A percentile compares a stretch with the other conserved stretches of the same genome.
Evolutionary conservation across 2,888 invertebrate species (phyloP).

Genomic region (Rhaphigaster nebulosa): DNA sequence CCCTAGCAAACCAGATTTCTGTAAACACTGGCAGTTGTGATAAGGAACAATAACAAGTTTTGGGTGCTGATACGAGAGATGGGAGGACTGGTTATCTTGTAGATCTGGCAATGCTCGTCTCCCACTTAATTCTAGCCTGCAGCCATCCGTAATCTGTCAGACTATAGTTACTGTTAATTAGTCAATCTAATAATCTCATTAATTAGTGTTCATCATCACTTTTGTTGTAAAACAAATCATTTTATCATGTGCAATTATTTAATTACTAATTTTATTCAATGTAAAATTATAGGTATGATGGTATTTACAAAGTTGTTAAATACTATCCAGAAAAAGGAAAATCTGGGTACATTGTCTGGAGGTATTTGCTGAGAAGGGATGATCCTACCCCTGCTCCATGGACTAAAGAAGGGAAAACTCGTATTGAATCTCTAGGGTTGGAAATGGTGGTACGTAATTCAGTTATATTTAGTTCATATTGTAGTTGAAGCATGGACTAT

Average conservation of each 20-base stretch:
- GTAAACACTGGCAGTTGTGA: too few relatives aligned
- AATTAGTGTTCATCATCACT: neutral
- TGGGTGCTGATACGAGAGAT: too few relatives aligned
- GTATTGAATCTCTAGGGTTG: constrained; percentile 69
- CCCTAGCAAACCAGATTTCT: too few relatives aligned
- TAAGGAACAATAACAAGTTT: too few relatives aligned
- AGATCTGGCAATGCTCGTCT: too few relatives aligned
- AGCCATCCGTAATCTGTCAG: too few relatives aligned
- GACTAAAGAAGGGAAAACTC: constrained; percentile 78
- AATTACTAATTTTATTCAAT: neutral
- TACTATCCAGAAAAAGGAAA: constrained; percentile 84
- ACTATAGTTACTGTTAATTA: too few relatives aligned
- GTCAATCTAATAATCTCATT: too few relatives aligned
- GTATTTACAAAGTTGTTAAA: constrained; percentile 88
- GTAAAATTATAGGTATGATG: constrained; percentile 78
- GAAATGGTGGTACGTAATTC: constrained; percentile 69
- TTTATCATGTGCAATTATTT: neutral
- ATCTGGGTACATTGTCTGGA: constrained; percentile 85
- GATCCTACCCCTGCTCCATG: constrained; percentile 85
- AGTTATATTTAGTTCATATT: too few relatives aligned
- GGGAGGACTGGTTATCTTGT: too few relatives aligned
- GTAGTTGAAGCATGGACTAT: neutral
- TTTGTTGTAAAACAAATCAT: neutral
- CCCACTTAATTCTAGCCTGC: too few relatives aligned
- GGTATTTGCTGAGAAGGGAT: constrained; percentile 81